These are phyloP conservation scores for Boulengeromyrus knoepffleri DNA, from an alignment of 2,113 vertebrate genomes.

Conservation along the genomic window DNA sequence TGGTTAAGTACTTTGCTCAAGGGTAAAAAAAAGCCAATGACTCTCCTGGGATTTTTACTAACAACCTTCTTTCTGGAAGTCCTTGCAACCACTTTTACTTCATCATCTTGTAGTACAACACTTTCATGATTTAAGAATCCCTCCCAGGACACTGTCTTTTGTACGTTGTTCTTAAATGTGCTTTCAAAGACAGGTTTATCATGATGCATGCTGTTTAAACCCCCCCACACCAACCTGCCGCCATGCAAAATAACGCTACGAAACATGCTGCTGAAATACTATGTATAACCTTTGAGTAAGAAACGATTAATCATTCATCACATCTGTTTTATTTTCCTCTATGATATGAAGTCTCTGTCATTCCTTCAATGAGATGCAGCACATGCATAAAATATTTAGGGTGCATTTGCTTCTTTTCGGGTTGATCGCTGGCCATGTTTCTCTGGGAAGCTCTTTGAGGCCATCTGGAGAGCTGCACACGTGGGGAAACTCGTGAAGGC, in stretches of 20 bases:
- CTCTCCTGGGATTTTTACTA: slow-evolving; percentile 5
- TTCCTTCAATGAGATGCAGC: slow-evolving; percentile 32
- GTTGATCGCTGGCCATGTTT: slow-evolving; percentile 35
- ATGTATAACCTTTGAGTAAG: slow-evolving; percentile 25
- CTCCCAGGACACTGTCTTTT: background rate
- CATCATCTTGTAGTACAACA: slow-evolving; percentile 2
- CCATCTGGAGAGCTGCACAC: slow-evolving; percentile 44
- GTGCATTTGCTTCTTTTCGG: slow-evolving; percentile 32
- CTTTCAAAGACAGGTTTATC: background rate
- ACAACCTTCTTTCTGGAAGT: slow-evolving; percentile 4
- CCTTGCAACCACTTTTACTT: background rate
- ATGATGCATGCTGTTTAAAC: slow-evolving; percentile 6
- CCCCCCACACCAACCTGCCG: background rate
- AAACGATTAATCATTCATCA: slow-evolving; percentile 35
- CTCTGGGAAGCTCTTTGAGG: slow-evolving; percentile 40
- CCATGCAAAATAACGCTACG: background rate
- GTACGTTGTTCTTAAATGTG: background rate
- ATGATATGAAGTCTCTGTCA: slow-evolving; percentile 37
- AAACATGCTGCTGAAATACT: slow-evolving; percentile 17
- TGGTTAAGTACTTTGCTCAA: slow-evolving; percentile 9
- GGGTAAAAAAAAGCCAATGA: slow-evolving; percentile 8
- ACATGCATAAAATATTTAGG: slow-evolving; percentile 41
- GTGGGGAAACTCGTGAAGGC: slow-evolving; percentile 32
- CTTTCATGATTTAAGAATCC: slow-evolving; percentile 8
- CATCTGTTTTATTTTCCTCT: slow-evolving; percentile 30